phyloP scores from a whole-genome alignment of 2,888 invertebrate genomes.

The Exephanes ischioxanthus region DNA sequence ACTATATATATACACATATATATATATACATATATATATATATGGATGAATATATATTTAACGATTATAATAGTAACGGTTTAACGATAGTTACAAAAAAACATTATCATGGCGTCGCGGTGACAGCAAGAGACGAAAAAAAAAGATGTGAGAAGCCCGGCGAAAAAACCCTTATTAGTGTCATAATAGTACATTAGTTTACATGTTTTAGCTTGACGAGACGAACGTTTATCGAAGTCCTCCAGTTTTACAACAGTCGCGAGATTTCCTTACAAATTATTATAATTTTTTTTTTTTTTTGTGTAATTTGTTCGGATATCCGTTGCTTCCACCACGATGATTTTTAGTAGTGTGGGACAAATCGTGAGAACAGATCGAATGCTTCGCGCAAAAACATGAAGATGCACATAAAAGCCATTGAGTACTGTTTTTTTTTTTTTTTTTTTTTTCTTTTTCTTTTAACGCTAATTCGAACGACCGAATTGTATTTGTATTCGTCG shows the following conservation, averaged over 20 bases:
- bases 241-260: conserved; percentile 73
- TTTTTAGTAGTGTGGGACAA: conserved; percentile 58
- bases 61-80: conserved; percentile 58
- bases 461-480: conserved; percentile 49
- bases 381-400: conserved; percentile 23
- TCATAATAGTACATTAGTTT: conserved; percentile 70
- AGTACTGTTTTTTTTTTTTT: conserved; percentile 30
- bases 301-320: background rate
- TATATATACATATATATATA: conserved; percentile 67
- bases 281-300: conserved; percentile 11
- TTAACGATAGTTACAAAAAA: conserved; percentile 39
- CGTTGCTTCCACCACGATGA: conserved; percentile 19
- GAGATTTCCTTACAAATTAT: conserved; percentile 35
- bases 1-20: conserved; percentile 63
- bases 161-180: conserved; percentile 65
- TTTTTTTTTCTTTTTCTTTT: conserved; percentile 40
- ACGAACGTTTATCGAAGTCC: conserved; percentile 77
- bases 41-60: conserved; percentile 70
- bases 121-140: conserved; percentile 24
- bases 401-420: conserved; percentile 60
- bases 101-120: conserved; percentile 42
- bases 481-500: conserved; percentile 50
- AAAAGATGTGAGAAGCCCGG: conserved; percentile 46
- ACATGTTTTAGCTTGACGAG: conserved; percentile 75
- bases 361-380: conserved; percentile 68